These are phyloP conservation scores for Andricus grossulariae DNA, from an alignment of 1,140 invertebrate species.

Conservation along the genomic window DNA sequence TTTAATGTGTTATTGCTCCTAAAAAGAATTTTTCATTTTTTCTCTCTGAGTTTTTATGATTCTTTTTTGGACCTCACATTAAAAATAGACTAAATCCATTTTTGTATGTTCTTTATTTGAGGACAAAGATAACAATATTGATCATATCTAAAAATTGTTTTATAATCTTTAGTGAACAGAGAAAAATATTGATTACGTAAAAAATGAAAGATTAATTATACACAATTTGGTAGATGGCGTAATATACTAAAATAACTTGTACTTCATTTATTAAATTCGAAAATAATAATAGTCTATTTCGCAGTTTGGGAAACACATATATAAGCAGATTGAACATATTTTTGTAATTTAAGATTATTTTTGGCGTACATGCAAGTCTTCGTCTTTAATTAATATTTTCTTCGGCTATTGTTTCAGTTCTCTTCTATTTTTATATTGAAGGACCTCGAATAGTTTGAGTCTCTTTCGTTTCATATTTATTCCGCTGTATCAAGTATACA, in stretches of 20 bases:
- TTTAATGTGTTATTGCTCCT: background rate
- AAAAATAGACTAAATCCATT: background rate
- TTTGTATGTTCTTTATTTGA: slow-evolving; percentile 2
- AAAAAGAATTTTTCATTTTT: background rate
- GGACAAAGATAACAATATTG: slow-evolving; percentile 13
- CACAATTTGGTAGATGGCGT: no score
- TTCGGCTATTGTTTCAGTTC: background rate
- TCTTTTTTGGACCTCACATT: background rate
- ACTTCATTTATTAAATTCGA: no score
- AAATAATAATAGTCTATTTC: no score
- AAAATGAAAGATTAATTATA: no score
- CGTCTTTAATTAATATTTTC: background rate
- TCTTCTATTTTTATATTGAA: background rate
- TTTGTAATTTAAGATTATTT: background rate
- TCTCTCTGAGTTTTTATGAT: background rate
- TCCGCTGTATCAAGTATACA: no score
- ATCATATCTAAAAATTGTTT: background rate
- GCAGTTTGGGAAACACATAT: no score
- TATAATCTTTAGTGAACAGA: slow-evolving; percentile 5
- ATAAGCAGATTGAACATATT: no score
- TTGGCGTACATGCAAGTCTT: background rate
- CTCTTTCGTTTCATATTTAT: no score
- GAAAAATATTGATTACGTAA: background rate
- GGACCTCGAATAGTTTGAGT: background rate
- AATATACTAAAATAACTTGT: no score